phyloP scores from a whole-genome alignment of 2,113 vertebrate genomes.

The Phasianus colchicus region DNA sequence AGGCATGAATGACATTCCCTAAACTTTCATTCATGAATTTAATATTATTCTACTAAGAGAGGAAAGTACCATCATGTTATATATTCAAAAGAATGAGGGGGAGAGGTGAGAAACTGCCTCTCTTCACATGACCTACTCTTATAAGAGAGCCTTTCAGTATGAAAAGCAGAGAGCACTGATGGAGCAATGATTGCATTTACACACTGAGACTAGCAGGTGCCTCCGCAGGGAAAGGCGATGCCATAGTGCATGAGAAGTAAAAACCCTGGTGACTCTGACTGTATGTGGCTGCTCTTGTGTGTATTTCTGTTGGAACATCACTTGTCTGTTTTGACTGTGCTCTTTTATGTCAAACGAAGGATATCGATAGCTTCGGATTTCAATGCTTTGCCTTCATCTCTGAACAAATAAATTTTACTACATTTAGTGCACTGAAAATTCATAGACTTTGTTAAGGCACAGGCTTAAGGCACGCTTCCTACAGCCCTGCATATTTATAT shows the following conservation, averaged over 20 bases:
- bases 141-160: neutral
- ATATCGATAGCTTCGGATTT: constrained; percentile 13
- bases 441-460: constrained; percentile 31
- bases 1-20: neutral
- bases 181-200: neutral
- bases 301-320: neutral
- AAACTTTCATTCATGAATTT: neutral
- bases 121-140: neutral
- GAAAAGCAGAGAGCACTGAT: neutral
- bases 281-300: constrained; percentile 12
- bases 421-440: constrained; percentile 55
- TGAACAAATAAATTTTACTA: constrained; percentile 41
- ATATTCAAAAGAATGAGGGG: neutral
- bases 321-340: constrained; percentile 7
- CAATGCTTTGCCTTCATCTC: neutral
- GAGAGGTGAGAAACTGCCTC: neutral
- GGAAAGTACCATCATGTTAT: neutral
- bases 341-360: constrained; percentile 23
- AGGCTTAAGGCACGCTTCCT: constrained; percentile 11
- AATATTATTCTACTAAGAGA: neutral
- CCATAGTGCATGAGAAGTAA: neutral
- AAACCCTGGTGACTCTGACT: constrained; percentile 13
- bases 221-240: neutral
- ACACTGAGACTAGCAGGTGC: neutral
- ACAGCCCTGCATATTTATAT: constrained; percentile 7